Base-by-base conservation (phyloP, 2,888 invertebrate species). In the Nomada ruficornis region DNA sequence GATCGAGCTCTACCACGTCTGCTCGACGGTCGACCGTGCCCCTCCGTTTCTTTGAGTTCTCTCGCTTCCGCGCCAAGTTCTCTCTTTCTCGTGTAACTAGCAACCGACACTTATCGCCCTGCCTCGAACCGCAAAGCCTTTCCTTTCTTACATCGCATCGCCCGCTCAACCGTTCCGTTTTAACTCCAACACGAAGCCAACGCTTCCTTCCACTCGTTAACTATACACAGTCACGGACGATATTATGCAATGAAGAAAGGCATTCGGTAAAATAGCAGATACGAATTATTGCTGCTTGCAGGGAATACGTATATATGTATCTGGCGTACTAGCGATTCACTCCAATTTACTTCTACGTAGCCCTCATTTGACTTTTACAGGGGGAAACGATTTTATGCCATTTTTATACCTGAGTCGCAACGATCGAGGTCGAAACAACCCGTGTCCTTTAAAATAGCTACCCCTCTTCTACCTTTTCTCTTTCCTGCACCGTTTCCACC, bases 1-100 rank as follows among this genome's bases (percentile, higher is more conserved):
- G 91, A 91, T 91, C 90, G 86, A 78, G 85, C 83, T 80, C 82
- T 26, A 63, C 78, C 71, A 26, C 26, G 79, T 68, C 80, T 75
- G 62, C 60, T 50, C 73, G 64, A 62, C 75, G 73, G 68, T 74
- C 79, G 59, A 52, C 52, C 86, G 23, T 50, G 44, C 64, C 62
- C 62, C 60, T 42, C 11, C 64, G 47, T 70, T 69, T 18, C 64
- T 73, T 64, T 20, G 15, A 20, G 2, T 55, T 65, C 42, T 65
- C 65, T 69, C 72, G 20, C 71, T 77, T 50, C 26, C 59, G 26
- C 10, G 2, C n/a, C 26, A 50, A 4, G 54, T n/a, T 26, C 20
- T 62, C 60, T 77, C 72, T 74, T 72, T 52, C 67, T 54, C 64
- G 50, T 23, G 57, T 60, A 62, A 81, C 71, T 72, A 77, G 65